phyloP scores from a whole-genome alignment of 1,140 invertebrate genomes.

The Papilio glaucus region DNA sequence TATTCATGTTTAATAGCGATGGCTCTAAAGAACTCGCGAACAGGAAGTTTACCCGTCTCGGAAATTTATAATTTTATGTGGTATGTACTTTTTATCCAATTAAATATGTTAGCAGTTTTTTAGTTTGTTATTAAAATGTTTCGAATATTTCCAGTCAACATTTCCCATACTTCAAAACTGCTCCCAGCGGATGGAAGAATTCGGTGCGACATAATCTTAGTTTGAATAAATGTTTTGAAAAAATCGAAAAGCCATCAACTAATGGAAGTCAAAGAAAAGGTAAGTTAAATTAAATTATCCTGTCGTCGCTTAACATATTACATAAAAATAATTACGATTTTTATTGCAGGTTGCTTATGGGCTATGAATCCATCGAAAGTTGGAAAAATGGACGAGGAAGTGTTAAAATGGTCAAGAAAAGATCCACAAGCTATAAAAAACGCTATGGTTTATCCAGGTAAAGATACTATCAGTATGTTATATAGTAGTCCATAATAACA shows the following conservation, averaged over 20 bases:
- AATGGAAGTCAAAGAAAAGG: slow-evolving; percentile 92
- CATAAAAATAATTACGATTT: slow-evolving; percentile 3
- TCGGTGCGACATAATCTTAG: slow-evolving; percentile 98
- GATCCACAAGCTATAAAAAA: slow-evolving; percentile 93
- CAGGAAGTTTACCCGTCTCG: slow-evolving; percentile 97
- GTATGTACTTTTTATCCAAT: slow-evolving; percentile 84
- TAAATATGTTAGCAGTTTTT: background rate
- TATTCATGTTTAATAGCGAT: slow-evolving; percentile 99
- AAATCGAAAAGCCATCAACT: slow-evolving; percentile 95
- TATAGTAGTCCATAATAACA: background rate
- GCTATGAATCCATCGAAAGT: slow-evolving; percentile 97
- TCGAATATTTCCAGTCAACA: slow-evolving; percentile 90
- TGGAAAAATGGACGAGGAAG: slow-evolving; percentile 98
- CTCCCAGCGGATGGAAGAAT: slow-evolving; percentile 99
- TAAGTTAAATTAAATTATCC: slow-evolving; percentile 44
- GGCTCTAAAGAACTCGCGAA: slow-evolving; percentile 97
- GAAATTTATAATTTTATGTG: slow-evolving; percentile 99
- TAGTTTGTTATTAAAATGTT: background rate
- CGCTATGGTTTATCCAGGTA: slow-evolving; percentile 95
- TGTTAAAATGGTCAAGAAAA: slow-evolving; percentile 97
- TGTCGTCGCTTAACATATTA: background rate
- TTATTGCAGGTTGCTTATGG: slow-evolving; percentile 91
- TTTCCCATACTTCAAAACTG: slow-evolving; percentile 98
- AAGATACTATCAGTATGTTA: background rate
- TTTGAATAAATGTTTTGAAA: slow-evolving; percentile 98